A percentile compares a stretch with the other conserved stretches of the same genome.
Conservation (phyloP, 2,888 invertebrate species). For the Hydraecia micacea region DNA sequence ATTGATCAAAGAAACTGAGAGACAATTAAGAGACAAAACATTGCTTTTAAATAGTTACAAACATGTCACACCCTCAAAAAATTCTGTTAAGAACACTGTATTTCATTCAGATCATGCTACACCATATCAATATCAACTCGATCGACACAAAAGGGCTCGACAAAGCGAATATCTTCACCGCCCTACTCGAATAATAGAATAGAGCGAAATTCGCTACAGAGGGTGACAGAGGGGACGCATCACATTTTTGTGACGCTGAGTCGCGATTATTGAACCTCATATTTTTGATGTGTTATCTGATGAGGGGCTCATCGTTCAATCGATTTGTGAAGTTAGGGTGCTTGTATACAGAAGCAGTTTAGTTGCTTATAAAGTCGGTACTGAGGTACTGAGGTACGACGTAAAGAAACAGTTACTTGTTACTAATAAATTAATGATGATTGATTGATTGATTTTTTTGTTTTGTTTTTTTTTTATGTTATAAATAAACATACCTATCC, state of each 20-base stretch:
- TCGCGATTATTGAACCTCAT: slow-evolving; percentile 24
- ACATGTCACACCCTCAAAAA: neutral
- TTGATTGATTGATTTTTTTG: too few relatives aligned
- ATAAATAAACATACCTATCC: too few relatives aligned
- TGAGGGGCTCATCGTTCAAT: slow-evolving; percentile 3
- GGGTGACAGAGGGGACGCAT: slow-evolving; percentile 21
- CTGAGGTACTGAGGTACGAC: too few relatives aligned
- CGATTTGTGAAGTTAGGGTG: neutral
- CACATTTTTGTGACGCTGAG: slow-evolving; percentile 25
- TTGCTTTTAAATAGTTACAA: neutral
- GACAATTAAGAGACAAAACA: neutral
- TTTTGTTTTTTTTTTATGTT: too few relatives aligned
- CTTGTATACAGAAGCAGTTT: neutral
- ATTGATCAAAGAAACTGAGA: neutral
- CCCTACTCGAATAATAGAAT: slow-evolving; percentile 29
- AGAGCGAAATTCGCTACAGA: slow-evolving; percentile 25
- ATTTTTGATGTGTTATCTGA: slow-evolving; percentile 20
- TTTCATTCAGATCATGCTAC: slow-evolving; percentile 10
- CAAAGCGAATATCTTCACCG: slow-evolving; percentile 20
- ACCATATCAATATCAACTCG: slow-evolving; percentile 30
- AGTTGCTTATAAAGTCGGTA: neutral
- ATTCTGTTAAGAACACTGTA: neutral
- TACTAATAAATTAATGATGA: neutral
- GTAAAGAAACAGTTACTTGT: neutral
- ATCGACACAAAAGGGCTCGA: slow-evolving; percentile 11